Percentiles rank a stretch among this genome's conserved stretches.
Evolutionary conservation across 2,888 invertebrate genomes (phyloP).

Genomic region (Glomeris marginata): DNA sequence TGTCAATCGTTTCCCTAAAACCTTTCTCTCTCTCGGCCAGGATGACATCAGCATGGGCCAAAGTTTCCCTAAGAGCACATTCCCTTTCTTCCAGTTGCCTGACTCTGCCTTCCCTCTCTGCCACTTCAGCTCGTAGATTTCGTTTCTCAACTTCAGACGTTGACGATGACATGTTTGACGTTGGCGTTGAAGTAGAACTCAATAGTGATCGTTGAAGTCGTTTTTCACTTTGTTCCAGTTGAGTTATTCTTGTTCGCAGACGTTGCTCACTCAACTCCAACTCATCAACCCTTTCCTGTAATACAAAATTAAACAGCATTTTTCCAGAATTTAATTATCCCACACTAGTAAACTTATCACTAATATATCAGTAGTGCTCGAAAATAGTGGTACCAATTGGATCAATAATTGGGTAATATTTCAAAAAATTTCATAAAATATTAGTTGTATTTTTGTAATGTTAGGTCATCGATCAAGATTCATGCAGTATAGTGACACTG

Average conservation of each 20-base stretch:
- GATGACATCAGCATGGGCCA: slow-evolving; percentile 34
- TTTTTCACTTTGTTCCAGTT: slow-evolving; percentile 29
- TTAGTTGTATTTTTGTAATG: too few relatives aligned
- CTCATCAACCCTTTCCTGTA: slow-evolving; percentile 11
- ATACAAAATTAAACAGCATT: too few relatives aligned
- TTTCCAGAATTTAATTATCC: too few relatives aligned
- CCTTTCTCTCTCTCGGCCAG: slow-evolving; percentile 39
- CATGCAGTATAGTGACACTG: too few relatives aligned
- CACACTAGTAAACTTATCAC: too few relatives aligned
- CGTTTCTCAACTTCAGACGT: slow-evolving; percentile 16
- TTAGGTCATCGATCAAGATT: too few relatives aligned
- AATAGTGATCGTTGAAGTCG: slow-evolving; percentile 11
- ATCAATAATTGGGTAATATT: too few relatives aligned
- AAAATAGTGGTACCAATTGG: too few relatives aligned
- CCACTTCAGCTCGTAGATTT: slow-evolving; percentile 18
- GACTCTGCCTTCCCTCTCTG: slow-evolving; percentile 30
- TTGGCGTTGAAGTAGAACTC: slow-evolving; percentile 9
- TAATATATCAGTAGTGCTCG: too few relatives aligned
- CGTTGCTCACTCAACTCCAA: slow-evolving; percentile 32
- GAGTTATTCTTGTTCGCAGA: slow-evolving; percentile 39
- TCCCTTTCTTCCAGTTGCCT: slow-evolving; percentile 31
- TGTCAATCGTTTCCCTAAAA: slow-evolving; percentile 33
- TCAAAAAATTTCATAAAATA: too few relatives aligned
- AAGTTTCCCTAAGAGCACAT: slow-evolving; percentile 16
- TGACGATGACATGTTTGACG: slow-evolving; percentile 12